Base-by-base conservation (phyloP, 2,113 vertebrate species). In the Suncus etruscus region DNA sequence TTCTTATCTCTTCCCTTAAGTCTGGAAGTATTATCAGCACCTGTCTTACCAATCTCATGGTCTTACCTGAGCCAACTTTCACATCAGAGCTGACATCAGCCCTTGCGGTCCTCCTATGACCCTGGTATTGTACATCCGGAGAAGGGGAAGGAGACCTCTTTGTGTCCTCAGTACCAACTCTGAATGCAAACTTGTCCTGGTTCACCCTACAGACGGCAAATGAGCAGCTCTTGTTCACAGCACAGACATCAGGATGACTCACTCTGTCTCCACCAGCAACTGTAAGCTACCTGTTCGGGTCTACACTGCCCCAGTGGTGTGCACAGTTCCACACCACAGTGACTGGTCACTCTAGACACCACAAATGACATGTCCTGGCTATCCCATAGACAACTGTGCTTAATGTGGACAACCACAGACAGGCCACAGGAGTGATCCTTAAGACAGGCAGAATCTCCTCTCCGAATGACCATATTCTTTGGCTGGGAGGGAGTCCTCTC, bases 311-410 rank as follows among this genome's bases (percentile, higher is more conserved):
- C 70, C 14, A 10, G 6, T 11, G 79, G 29, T 18, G 31, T 48
- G 11, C 0, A 25, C 58, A 86, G 69, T n/a, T 68, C 72, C 83
- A 72, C 14, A 66, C 79, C 22, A 25, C 70, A 50, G 0, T 6
- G 54, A 82, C 22, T 81, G 94, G 70, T 76, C 61, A 51, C n/a
- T 83, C 75, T 79, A 95, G 91, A 95, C 90, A 80, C 85, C 90
- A 86, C 7, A 1, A 66, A 94, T 94, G 79, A 92, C n/a, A 48
- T 70, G 63, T 48, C 58, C 24, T 31, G 47, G 87, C 93, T 74
- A 58, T 20, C 54, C 65, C 87, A 85, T 32, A 93, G 78, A 80
- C 18, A 31, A 4, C 31, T 0, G 4, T 39, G 25, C 11, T 80
- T 87, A 39, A 66, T 20, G 65, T 45, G 39, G 83, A 79, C 78